Base-by-base conservation (phyloP, 1,140 invertebrate genomes). In the Anastatus disparis region DNA sequence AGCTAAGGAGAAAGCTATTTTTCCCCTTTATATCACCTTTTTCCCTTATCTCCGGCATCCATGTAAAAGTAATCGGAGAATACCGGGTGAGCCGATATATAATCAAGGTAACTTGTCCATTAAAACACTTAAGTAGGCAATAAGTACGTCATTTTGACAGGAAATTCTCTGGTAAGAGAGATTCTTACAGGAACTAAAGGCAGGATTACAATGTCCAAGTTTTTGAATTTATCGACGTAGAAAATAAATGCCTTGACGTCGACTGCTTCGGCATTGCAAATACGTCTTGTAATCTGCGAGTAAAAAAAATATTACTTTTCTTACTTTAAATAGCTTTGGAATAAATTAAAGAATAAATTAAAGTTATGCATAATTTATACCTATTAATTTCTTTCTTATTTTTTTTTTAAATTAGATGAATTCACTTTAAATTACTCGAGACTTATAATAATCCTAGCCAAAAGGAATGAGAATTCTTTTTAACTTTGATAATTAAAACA, bases 61-160 rank as follows among this genome's bases (percentile, higher is more conserved):
- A 61, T 44, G 26, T 22, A 55, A 56, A 58, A 26, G 38, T 22
- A 52, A 55, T 65, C 31, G 50, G n/a, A n/a, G n/a, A n/a, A n/a
- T n/a, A n/a, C n/a, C n/a, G n/a, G 29, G 2, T 2, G 10, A 20
- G 13, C 64, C 53, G 52, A 56, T 68, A 68, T 50, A 68, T n/a
- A n/a, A n/a, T 59, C 29, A 59, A 48, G 44, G 26, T 68, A 68
- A 68, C 65, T 59, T 69, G 66, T 61, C 56, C 66, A 69, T 69
- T 69, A 69, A 61, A 69, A 61, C 35, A 62, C 58, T 62, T 50
- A 69, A 69, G 66, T 61, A 69, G 48, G 31, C 46, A 61, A 61
- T 61, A 69, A 69, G 66, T 69, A 61, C 56, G 35, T 44, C 40
- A 52, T 22, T 7, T 15, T 42, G 44, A 52, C 58, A 20, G 48